phyloP scores from a whole-genome alignment of 2,113 vertebrate species.

The Gasterosteus nipponicus region DNA sequence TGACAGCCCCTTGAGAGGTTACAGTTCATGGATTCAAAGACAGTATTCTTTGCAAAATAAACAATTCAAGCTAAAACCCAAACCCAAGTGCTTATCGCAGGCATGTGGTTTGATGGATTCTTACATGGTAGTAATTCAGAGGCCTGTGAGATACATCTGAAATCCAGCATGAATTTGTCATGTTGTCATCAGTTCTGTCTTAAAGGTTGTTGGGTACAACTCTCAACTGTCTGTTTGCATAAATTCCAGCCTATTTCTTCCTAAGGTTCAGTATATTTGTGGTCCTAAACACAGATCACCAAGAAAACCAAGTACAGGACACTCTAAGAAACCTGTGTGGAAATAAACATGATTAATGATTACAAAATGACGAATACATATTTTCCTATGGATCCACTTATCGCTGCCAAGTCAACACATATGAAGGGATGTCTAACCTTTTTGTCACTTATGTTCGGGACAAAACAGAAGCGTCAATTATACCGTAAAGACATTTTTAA shows the following conservation, averaged over 20 bases:
- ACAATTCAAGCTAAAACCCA: neutral
- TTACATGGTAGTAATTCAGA: neutral
- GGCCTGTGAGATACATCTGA: too few relatives aligned
- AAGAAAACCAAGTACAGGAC: neutral
- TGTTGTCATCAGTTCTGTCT: neutral
- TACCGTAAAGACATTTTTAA: too few relatives aligned
- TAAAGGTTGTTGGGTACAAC: neutral
- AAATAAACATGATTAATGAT: neutral
- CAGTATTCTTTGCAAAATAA: neutral
- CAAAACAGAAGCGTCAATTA: too few relatives aligned
- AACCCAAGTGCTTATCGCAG: neutral
- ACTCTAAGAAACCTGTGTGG: neutral
- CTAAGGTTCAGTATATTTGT: neutral
- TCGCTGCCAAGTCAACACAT: too few relatives aligned
- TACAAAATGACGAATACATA: too few relatives aligned
- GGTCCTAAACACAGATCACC: neutral
- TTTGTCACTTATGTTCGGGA: too few relatives aligned
- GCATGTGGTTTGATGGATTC: neutral
- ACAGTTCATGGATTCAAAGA: neutral
- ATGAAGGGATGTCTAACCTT: neutral
- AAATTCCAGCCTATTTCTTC: conserved; percentile 12
- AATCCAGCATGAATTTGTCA: too few relatives aligned
- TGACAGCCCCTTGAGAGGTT: neutral
- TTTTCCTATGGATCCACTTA: too few relatives aligned
- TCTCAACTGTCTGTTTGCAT: conserved; percentile 1